Base-by-base conservation (phyloP, 2,888 invertebrate species). In the Ochlodes sylvanus region DNA sequence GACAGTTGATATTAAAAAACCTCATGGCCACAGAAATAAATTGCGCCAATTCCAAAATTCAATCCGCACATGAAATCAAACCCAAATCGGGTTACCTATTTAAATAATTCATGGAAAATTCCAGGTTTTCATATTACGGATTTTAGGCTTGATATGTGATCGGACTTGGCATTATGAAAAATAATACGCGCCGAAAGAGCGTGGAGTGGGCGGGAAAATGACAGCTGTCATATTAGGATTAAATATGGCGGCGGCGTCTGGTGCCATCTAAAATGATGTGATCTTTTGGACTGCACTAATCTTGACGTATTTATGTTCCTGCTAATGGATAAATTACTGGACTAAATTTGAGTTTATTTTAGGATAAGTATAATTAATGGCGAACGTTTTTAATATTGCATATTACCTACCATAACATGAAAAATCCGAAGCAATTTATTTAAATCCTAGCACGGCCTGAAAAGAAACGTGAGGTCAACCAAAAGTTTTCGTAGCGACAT, bases 161-260 rank as follows among this genome's bases (percentile, higher is more conserved):
- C 76, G 76, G 71, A 72, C 73, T 76, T 73, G 71, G 66, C 75
- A 70, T 75, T 74, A 75, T 79, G 79, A 83, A 83, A 87, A 86
- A 87, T 84, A 83, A 84, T 77, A 73, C 75, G 69, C 76, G 80
- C 73, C 75, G 76, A 82, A 78, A 83, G 81, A 80, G 81, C 72
- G 73, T 72, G 71, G 72, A 75, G 79, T 80, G 78, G 82, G 81
- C 81, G 83, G 73, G 79, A 70, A 76, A 85, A 78, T 86, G 89
- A 87, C 88, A 88, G 83, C 82, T 89, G 88, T 89, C 89, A 88
- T 84, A 84, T 75, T 78, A 50, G 78, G 78, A 84, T 86, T 86
- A 85, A 82, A 82, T 79, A 85, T 83, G 80, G 82, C 77, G 75
- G 67, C 71, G 67, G 17, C 56, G 62, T 47, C 68, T 68, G 69